Evolutionary conservation across 92 coral and sea anemone genomes (phyloP).

Genomic region (Porites lobata): DNA sequence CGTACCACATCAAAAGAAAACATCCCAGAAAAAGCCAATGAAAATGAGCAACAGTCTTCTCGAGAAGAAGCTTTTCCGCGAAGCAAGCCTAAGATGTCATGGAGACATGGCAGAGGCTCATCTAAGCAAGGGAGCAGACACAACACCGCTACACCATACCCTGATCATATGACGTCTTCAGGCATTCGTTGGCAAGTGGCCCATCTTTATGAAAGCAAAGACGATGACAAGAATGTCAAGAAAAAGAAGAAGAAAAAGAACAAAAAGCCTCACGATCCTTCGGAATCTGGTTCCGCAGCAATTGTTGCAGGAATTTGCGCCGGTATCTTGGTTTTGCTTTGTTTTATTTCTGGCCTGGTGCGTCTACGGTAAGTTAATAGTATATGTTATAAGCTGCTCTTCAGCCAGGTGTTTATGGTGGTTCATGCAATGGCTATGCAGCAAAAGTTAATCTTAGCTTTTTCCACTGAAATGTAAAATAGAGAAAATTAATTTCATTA

Average conservation of each 20-base stretch:
- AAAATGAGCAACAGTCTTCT: neutral
- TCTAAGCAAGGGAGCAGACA: neutral
- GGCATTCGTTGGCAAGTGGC: conserved; percentile 10
- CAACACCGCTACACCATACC: neutral
- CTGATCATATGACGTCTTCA: neutral
- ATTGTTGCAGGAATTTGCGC: conserved; percentile 34
- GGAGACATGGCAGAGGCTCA: neutral
- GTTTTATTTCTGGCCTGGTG: neutral
- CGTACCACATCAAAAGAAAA: neutral
- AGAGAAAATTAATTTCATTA: too few relatives aligned
- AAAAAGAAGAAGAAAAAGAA: neutral
- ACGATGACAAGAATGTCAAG: neutral
- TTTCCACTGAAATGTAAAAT: too few relatives aligned
- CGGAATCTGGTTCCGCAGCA: neutral
- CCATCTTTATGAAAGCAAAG: neutral
- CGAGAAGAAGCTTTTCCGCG: neutral
- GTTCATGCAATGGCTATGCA: too few relatives aligned
- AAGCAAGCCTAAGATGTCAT: neutral
- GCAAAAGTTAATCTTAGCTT: too few relatives aligned
- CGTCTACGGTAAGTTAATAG: conserved; percentile 16
- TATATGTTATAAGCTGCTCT: neutral
- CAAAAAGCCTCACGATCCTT: neutral
- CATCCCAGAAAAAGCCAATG: neutral
- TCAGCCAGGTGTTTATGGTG: neutral
- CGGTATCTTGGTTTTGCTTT: conserved; percentile 12